Evolutionary conservation across 2,113 vertebrate genomes (phyloP).

Genomic region (Oreocharis arfaki): DNA sequence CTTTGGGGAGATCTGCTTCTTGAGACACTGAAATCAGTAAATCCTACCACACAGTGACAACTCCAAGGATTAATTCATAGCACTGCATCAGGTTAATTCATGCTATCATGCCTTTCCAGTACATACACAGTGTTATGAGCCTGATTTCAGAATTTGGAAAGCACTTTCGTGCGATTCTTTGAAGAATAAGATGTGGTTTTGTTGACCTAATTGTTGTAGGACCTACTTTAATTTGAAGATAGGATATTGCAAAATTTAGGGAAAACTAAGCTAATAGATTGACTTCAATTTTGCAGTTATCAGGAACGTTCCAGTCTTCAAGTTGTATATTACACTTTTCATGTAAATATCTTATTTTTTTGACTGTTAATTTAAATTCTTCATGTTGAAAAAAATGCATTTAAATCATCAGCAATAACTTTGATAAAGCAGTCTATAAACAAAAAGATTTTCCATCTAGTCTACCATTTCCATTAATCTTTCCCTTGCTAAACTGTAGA

Average conservation of each 20-base stretch:
- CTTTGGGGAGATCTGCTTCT: background rate
- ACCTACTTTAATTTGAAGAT: background rate
- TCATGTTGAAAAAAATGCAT: background rate
- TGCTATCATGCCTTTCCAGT: background rate
- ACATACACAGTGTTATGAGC: background rate
- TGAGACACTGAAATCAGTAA: background rate
- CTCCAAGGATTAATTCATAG: background rate
- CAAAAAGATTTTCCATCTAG: background rate
- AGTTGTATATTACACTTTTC: background rate
- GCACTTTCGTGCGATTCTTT: background rate
- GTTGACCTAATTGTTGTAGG: background rate
- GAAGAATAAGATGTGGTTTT: background rate
- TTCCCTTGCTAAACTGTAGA: background rate
- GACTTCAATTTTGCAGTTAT: background rate
- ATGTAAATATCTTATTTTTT: background rate
- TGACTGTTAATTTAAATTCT: background rate
- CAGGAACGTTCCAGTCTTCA: background rate
- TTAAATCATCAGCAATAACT: background rate
- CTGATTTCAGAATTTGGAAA: background rate
- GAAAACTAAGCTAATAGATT: background rate
- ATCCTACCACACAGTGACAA: background rate
- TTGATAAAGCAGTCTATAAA: background rate
- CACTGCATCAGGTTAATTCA: background rate
- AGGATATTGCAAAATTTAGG: background rate
- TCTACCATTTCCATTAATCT: background rate